A percentile compares a stretch with the other conserved stretches of the same genome.
Evolutionary conservation across 37 sponge, comb jelly and placozoan species (phyloP).

Genomic region (Ianthella basta): DNA sequence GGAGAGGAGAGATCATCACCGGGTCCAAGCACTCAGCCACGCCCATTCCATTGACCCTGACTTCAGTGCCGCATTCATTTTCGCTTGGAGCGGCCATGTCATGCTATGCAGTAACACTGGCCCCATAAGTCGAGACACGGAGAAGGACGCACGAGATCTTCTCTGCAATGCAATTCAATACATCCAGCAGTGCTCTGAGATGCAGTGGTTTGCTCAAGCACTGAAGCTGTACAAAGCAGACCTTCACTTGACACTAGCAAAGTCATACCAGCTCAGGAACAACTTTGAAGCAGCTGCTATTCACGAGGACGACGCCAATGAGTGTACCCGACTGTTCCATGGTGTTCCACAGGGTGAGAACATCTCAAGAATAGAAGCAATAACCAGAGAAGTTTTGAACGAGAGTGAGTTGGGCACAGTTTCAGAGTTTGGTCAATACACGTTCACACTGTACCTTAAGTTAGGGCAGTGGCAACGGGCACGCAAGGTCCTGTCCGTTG

Average conservation of each 20-base stretch:
- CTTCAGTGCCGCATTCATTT: constrained; percentile 25
- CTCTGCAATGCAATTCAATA: not conserved
- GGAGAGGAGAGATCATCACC: constrained; percentile 3
- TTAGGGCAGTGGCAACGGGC: constrained; percentile 2
- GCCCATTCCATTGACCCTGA: not conserved
- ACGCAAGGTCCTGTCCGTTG: not conserved
- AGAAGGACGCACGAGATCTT: not conserved
- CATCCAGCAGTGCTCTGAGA: constrained; percentile 8
- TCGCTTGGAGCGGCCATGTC: not conserved
- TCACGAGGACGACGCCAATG: not conserved
- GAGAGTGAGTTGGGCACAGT: not conserved
- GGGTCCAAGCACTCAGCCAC: not conserved
- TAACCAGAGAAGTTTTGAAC: not conserved
- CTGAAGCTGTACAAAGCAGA: constrained; percentile 17
- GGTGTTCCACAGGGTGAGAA: not conserved
- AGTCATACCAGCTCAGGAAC: not conserved
- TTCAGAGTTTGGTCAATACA: constrained; percentile 2
- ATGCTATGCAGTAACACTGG: not conserved
- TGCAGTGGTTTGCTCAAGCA: constrained; percentile 26
- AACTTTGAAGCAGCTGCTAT: no score
- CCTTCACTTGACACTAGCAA: not conserved
- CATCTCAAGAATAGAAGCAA: not conserved
- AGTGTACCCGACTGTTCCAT: not conserved
- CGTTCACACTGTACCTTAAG: not conserved
- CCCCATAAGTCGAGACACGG: not conserved